A percentile compares a stretch with the other conserved stretches of the same genome.
Evolutionary conservation across 2,113 vertebrate genomes (phyloP).

Genomic region (Corythornis vintsioides): DNA sequence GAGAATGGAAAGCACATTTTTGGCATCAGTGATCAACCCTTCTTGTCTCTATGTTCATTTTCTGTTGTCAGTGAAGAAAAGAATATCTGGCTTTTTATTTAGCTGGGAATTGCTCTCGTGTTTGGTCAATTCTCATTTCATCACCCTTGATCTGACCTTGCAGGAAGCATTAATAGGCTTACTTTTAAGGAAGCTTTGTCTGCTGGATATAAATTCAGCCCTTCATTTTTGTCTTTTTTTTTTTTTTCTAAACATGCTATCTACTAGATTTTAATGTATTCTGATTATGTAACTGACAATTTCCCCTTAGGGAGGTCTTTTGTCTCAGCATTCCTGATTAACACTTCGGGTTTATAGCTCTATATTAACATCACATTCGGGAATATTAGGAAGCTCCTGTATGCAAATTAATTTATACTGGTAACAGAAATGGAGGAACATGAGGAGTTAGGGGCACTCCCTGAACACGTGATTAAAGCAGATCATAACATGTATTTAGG

Average conservation of each 20-base stretch:
- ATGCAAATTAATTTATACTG: constrained; percentile 59
- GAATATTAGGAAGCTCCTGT: constrained; percentile 41
- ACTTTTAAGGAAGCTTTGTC: constrained; percentile 75
- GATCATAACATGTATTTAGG: background rate
- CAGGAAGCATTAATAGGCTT: constrained; percentile 79
- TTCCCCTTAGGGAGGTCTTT: constrained; percentile 40
- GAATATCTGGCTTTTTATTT: constrained; percentile 77
- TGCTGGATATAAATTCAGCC: constrained; percentile 76
- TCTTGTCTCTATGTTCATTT: constrained; percentile 79
- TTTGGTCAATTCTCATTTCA: constrained; percentile 91
- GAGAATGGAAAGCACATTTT: constrained; percentile 79
- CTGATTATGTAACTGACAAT: constrained; percentile 68
- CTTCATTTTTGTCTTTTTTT: constrained; percentile 71
- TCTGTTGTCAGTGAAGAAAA: constrained; percentile 77
- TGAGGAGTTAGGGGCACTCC: background rate
- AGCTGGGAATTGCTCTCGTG: constrained; percentile 81
- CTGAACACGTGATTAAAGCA: background rate
- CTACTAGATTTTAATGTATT: constrained; percentile 67
- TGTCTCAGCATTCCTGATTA: constrained; percentile 65
- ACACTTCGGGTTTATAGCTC: constrained; percentile 39
- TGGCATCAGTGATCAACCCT: constrained; percentile 74
- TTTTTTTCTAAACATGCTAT: constrained; percentile 27
- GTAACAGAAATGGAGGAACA: constrained; percentile 16
- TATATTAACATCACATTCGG: constrained; percentile 37
- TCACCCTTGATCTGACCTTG: constrained; percentile 89